Base-by-base conservation (phyloP, 2,113 vertebrate genomes). In the Neodontobutis hainanensis region DNA sequence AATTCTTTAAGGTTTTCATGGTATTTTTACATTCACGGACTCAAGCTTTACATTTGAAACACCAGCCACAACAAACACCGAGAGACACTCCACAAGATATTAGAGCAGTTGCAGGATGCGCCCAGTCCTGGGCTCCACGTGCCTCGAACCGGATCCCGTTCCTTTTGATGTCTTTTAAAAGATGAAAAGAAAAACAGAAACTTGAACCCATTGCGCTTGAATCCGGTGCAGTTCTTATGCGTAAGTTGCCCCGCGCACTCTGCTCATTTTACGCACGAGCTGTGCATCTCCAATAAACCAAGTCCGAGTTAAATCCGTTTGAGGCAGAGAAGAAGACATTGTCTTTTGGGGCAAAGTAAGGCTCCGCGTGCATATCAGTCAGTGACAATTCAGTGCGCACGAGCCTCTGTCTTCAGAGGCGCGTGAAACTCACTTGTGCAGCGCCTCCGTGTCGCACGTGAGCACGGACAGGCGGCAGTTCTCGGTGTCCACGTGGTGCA, bases 401-500 rank as follows among this genome's bases (percentile, higher is more conserved):
- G 19, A 52, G 50, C 6, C 36, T 4, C 36, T 5, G 5, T 55
- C 4, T 8, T 4, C 38, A 40, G 38, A 40, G 3, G 38, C 38
- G 38, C 3, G 1, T 40, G 5, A n/a, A 5, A 5, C 53, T 60
- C 12, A 68, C 49, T 46, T 46, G 27, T 73, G 75, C 48, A 57
- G 49, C 45, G 52, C 35, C 4, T 80, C 68, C 11, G 78, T 61
- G 68, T 86, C 78, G 40, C 79, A 68, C 56, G 87, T 90, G 0
- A 85, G 15, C 5, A 85, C 65, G 0, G 86, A 91, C 36, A 91
- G 57, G 7, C 82, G 49, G 66, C 61, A 90, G 57, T 86, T 83
- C 36, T 89, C 90, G 11, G 86, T 89, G 53, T 91, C 88, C 71
- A 91, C 64, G 47, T 73, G 73, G 66, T 91, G 83, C 7, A 92